Evolutionary conservation across 1,140 invertebrate genomes (phyloP).

Genomic region (Leptopilina boulardi): DNA sequence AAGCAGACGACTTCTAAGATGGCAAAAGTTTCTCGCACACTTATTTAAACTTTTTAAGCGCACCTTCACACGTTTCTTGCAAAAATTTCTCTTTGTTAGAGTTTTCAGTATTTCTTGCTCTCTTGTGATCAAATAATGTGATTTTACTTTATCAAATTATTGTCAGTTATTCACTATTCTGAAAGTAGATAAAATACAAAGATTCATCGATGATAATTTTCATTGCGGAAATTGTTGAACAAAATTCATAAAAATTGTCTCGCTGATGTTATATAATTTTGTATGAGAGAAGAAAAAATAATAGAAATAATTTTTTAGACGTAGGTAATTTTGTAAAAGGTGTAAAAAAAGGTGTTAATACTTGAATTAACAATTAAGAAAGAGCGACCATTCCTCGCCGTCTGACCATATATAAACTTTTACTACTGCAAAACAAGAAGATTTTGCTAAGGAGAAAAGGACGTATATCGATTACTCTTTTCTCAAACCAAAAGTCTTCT

Average conservation of each 20-base stretch:
- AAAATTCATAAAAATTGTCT: too few relatives aligned
- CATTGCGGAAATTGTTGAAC: too few relatives aligned
- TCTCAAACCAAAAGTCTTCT: constrained; percentile 44
- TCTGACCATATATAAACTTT: constrained; percentile 48
- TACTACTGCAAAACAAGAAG: constrained; percentile 49
- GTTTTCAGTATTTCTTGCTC: background rate
- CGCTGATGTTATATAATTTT: too few relatives aligned
- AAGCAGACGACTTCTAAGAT: background rate
- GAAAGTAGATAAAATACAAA: too few relatives aligned
- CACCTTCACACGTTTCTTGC: background rate
- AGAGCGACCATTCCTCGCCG: background rate
- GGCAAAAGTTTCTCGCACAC: background rate
- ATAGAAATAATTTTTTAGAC: constrained; percentile 44
- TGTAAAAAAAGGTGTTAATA: background rate
- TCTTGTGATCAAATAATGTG: too few relatives aligned
- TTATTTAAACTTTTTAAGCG: constrained; percentile 7
- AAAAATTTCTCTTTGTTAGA: background rate
- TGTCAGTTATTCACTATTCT: too few relatives aligned
- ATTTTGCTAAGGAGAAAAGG: constrained; percentile 48
- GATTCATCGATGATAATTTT: too few relatives aligned
- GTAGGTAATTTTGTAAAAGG: constrained; percentile 14
- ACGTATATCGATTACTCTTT: constrained; percentile 36
- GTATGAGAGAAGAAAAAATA: too few relatives aligned
- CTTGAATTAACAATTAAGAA: background rate
- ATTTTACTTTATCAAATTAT: too few relatives aligned